Conservation (phyloP, 2,797 vertebrate species). For the Furcifer pardalis region DNA sequence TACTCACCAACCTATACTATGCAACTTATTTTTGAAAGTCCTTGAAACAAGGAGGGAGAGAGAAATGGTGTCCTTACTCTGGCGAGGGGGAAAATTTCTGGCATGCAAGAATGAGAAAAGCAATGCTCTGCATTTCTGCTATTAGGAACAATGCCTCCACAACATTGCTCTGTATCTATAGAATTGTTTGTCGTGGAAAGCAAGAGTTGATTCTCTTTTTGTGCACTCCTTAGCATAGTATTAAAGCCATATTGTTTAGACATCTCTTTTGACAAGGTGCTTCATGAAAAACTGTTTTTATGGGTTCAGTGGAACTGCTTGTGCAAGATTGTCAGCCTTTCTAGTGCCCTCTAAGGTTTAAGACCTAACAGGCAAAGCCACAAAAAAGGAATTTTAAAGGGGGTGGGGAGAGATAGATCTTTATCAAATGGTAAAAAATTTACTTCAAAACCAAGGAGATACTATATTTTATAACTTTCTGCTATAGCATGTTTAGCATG, state of each 20-base stretch:
- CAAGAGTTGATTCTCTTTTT: background rate
- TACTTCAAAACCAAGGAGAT: background rate
- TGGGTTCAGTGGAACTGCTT: background rate
- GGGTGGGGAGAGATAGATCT: background rate
- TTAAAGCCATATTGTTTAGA: background rate
- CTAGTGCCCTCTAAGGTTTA: background rate
- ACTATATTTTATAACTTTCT: background rate
- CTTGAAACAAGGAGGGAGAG: no score
- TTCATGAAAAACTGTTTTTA: conserved; percentile 25
- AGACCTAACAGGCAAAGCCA: background rate
- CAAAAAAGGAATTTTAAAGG: background rate
- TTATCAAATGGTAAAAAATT: background rate
- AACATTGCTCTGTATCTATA: background rate
- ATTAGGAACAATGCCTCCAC: background rate
- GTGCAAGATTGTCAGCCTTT: background rate
- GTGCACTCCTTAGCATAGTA: background rate
- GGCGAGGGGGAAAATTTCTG: no score
- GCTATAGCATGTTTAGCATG: background rate
- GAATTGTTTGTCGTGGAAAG: background rate
- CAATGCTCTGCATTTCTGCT: no score
- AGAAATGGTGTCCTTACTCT: no score
- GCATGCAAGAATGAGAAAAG: no score
- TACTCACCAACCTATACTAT: no score
- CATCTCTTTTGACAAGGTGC: background rate
- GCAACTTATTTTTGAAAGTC: no score